Percentiles rank a stretch among this genome's conserved stretches.
Conservation (phyloP, 2,888 invertebrate species). For the Cordilura impudica region DNA sequence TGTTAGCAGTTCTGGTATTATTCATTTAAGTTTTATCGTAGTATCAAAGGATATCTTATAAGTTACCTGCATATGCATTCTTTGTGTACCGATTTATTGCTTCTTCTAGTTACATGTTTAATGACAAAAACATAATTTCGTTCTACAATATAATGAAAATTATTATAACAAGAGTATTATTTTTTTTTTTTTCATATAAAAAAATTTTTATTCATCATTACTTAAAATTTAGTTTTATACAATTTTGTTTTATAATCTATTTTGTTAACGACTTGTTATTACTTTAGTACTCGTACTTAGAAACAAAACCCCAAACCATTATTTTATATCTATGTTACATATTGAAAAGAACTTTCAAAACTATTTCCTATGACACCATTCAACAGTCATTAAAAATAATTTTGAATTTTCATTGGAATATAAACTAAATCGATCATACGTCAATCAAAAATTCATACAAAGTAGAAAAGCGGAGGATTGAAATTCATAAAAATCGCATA, state of each 20-base stretch:
- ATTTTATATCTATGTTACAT: neutral
- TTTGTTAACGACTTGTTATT: neutral
- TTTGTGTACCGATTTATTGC: too few relatives aligned
- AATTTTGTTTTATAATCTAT: neutral
- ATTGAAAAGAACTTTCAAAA: neutral
- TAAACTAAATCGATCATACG: neutral
- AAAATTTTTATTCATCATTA: neutral
- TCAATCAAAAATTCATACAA: neutral
- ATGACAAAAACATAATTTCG: neutral
- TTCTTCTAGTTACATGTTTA: too few relatives aligned
- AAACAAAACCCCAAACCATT: slow-evolving; percentile 9
- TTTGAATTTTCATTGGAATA: neutral
- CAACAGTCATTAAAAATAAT: slow-evolving; percentile 11
- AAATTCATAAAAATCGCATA: neutral
- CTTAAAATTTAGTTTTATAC: slow-evolving; percentile 18
- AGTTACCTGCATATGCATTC: too few relatives aligned
- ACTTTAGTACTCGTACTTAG: neutral
- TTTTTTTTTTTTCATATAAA: neutral
- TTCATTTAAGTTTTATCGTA: too few relatives aligned
- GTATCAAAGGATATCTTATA: too few relatives aligned
- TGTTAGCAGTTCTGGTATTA: too few relatives aligned
- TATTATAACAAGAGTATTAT: too few relatives aligned
- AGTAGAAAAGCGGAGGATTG: neutral
- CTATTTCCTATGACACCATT: neutral
- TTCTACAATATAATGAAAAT: too few relatives aligned